These are phyloP conservation scores for Sinotaia quadrata DNA, from an alignment of 2,888 invertebrate species.

Conservation along the genomic window DNA sequence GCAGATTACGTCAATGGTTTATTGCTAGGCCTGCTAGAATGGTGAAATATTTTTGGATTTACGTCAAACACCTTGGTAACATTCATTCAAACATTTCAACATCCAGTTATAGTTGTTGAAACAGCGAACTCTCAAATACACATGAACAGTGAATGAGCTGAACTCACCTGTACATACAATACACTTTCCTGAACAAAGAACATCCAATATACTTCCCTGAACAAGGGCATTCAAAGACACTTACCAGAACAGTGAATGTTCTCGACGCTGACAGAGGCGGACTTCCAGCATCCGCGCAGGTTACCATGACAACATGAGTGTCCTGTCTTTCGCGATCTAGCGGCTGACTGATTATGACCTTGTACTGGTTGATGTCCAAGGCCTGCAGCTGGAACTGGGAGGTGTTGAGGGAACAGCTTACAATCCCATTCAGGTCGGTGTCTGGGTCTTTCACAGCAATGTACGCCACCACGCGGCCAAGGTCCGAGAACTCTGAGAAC, in stretches of 20 bases:
- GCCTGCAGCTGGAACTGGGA: constrained; percentile 52
- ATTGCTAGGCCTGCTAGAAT: no score
- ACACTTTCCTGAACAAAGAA: no score
- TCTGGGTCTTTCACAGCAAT: constrained; percentile 89
- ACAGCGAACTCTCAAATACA: no score
- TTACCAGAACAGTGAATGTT: constrained; percentile 56
- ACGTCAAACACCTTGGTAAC: no score
- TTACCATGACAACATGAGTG: constrained; percentile 73
- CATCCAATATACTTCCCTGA: no score
- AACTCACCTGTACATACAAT: no score
- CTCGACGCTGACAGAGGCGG: constrained; percentile 47
- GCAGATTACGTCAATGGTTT: no score
- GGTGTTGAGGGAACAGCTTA: constrained; percentile 70
- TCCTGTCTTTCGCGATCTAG: constrained; percentile 59
- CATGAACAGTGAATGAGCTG: no score
- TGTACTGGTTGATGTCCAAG: constrained; percentile 60
- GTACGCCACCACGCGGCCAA: constrained; percentile 80
- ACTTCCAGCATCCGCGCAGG: constrained; percentile 75
- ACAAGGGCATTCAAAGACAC: background rate
- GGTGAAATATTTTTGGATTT: no score
- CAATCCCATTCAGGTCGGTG: constrained; percentile 86
- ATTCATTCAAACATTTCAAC: no score
- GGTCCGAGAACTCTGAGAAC: constrained; percentile 88
- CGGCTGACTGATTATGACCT: constrained; percentile 72
- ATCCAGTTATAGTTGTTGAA: no score